A percentile compares a stretch with the other conserved stretches of the same genome.
Evolutionary conservation across 1,140 invertebrate species (phyloP).

Genomic region (Pachypsylla venusta): DNA sequence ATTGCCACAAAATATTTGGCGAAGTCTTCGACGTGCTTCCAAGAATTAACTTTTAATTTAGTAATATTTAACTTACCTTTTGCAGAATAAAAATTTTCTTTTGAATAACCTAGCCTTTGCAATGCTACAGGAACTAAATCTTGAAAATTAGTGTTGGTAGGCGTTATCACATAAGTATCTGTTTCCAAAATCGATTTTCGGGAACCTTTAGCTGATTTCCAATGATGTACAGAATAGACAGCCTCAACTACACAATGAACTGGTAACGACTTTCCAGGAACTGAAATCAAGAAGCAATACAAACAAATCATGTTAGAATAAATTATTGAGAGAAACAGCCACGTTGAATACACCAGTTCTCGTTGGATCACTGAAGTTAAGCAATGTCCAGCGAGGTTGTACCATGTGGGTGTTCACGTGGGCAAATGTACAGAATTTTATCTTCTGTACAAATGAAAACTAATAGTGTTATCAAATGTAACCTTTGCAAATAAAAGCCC

Average conservation of each 20-base stretch:
- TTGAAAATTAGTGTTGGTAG: conserved; percentile 69
- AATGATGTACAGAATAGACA: conserved; percentile 36
- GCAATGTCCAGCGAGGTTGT: too few relatives aligned
- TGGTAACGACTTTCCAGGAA: conserved; percentile 73
- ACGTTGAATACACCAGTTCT: too few relatives aligned
- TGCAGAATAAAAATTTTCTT: conserved; percentile 53
- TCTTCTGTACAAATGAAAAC: too few relatives aligned
- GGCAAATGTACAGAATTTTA: too few relatives aligned
- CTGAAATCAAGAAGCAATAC: not conserved
- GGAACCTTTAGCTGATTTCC: conserved; percentile 28
- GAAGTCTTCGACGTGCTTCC: not conserved
- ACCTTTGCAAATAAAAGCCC: too few relatives aligned
- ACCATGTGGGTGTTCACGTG: too few relatives aligned
- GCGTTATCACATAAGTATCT: conserved; percentile 86
- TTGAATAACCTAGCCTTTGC: conserved; percentile 58
- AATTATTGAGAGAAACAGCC: too few relatives aligned
- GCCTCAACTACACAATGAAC: conserved; percentile 83
- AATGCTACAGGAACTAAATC: conserved; percentile 65
- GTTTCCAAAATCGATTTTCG: conserved; percentile 51
- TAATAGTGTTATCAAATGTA: too few relatives aligned
- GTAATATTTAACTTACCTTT: conserved; percentile 43
- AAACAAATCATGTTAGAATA: too few relatives aligned
- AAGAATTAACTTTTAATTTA: not conserved
- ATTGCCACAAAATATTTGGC: not conserved
- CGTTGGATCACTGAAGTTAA: too few relatives aligned